Evolutionary conservation across 23 tunicate species (phyloP).

Genomic region (Styela clava): DNA sequence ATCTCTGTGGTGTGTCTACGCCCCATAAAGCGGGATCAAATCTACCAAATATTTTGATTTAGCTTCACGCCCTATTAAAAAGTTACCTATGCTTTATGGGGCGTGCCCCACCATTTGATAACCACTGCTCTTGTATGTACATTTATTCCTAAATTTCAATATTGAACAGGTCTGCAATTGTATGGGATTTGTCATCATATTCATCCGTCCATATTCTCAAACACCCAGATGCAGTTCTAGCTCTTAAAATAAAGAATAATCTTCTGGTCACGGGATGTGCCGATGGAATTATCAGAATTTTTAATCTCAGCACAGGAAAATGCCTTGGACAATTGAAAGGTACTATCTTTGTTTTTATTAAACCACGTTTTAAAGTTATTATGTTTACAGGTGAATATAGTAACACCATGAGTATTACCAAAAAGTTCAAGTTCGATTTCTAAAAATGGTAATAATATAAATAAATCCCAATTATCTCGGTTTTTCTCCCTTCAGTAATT

Average conservation of each 20-base stretch:
- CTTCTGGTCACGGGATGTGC: slow-evolving; percentile 75
- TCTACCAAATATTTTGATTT: too few relatives aligned
- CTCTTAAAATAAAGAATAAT: slow-evolving; percentile 60
- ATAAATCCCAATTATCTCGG: too few relatives aligned
- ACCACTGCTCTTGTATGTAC: too few relatives aligned
- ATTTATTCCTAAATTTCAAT: too few relatives aligned
- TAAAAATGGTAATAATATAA: too few relatives aligned
- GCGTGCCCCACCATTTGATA: too few relatives aligned
- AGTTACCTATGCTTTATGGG: too few relatives aligned
- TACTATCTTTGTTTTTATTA: neutral
- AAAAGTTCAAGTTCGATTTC: too few relatives aligned
- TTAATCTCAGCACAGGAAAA: slow-evolving; percentile 88
- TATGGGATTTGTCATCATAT: slow-evolving; percentile 68
- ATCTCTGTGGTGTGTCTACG: too few relatives aligned
- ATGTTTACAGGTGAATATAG: neutral
- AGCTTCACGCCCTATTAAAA: too few relatives aligned
- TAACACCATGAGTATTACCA: neutral
- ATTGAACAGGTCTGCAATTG: slow-evolving; percentile 34
- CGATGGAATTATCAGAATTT: slow-evolving; percentile 79
- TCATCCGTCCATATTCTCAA: slow-evolving; percentile 35
- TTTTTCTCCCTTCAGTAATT: too few relatives aligned
- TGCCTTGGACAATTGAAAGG: slow-evolving; percentile 69
- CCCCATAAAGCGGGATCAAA: too few relatives aligned
- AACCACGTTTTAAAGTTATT: neutral
- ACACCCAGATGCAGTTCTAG: slow-evolving; percentile 66